phyloP scores from a whole-genome alignment of 2,797 vertebrate species.

The Peromyscus nudipes region DNA sequence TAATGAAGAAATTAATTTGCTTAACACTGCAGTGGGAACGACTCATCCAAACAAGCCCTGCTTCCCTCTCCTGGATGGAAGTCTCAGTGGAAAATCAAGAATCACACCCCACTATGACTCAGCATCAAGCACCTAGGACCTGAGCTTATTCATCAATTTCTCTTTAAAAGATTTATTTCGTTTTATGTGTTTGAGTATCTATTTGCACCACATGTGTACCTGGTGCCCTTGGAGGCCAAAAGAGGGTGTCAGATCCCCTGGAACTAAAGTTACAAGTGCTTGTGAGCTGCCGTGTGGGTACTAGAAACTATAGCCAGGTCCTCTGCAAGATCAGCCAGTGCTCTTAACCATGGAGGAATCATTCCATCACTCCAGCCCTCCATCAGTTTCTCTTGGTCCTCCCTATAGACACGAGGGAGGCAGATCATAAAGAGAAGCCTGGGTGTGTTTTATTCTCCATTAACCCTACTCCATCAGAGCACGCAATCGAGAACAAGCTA shows the following conservation, averaged over 20 bases:
- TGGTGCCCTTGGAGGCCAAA: not conserved
- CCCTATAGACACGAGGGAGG: not conserved
- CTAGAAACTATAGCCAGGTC: not conserved
- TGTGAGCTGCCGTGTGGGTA: too few species aligned
- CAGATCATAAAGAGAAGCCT: not conserved
- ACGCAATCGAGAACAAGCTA: not conserved
- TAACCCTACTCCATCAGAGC: not conserved
- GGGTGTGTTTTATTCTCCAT: not conserved
- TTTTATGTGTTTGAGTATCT: not conserved
- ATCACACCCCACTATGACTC: not conserved
- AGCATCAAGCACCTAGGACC: not conserved
- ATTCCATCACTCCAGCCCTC: not conserved
- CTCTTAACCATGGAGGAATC: not conserved
- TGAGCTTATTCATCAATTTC: not conserved
- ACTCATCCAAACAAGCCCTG: not conserved
- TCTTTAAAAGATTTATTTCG: not conserved
- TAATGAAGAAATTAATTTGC: not conserved
- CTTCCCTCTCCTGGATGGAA: too few species aligned
- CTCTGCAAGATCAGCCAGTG: not conserved
- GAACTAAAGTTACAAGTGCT: not conserved
- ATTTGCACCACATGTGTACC: not conserved
- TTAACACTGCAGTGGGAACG: not conserved
- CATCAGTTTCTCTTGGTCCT: not conserved
- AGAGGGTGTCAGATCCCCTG: not conserved
- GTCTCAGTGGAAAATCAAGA: not conserved